phyloP scores from a whole-genome alignment of 2,888 invertebrate genomes.

The Cryptocephalus primarius region DNA sequence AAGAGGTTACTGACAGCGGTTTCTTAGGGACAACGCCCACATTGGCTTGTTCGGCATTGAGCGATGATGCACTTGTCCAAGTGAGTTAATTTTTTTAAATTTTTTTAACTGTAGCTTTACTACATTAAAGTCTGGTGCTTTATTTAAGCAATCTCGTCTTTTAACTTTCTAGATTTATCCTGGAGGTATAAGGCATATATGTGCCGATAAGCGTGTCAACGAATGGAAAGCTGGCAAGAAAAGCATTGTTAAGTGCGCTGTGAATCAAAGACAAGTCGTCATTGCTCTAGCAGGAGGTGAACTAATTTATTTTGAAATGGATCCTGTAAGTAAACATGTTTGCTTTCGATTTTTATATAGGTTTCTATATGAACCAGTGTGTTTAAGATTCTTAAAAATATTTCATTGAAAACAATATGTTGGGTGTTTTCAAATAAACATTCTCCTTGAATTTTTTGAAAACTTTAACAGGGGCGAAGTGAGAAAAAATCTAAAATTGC shows the following conservation, averaged over 20 bases:
- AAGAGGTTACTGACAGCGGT: slow-evolving; percentile 99
- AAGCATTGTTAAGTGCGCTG: slow-evolving; percentile 93
- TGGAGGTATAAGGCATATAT: slow-evolving; percentile 96
- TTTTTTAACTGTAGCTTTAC: too few species aligned
- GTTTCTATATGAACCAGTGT: too few species aligned
- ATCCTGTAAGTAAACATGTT: slow-evolving; percentile 64
- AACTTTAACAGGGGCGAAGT: too few species aligned
- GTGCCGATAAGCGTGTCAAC: slow-evolving; percentile 95
- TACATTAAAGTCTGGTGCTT: too few species aligned
- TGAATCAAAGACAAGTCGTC: slow-evolving; percentile 96
- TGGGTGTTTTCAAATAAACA: too few species aligned
- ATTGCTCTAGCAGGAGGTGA: slow-evolving; percentile 96
- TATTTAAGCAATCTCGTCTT: slow-evolving; percentile 1
- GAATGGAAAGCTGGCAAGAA: slow-evolving; percentile 99
- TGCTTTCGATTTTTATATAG: background rate
- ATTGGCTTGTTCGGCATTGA: slow-evolving; percentile 93
- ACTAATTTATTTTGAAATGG: slow-evolving; percentile 99
- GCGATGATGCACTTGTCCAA: slow-evolving; percentile 96
- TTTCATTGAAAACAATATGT: too few species aligned
- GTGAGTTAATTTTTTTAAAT: slow-evolving; percentile 41
- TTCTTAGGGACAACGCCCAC: slow-evolving; percentile 98
- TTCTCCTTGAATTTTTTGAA: too few species aligned
- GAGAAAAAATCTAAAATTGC: too few species aligned
- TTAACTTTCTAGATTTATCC: slow-evolving; percentile 66
- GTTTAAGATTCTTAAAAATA: too few species aligned